These are phyloP conservation scores for Euphydryas editha DNA, from an alignment of 2,888 invertebrate species.

Conservation along the genomic window DNA sequence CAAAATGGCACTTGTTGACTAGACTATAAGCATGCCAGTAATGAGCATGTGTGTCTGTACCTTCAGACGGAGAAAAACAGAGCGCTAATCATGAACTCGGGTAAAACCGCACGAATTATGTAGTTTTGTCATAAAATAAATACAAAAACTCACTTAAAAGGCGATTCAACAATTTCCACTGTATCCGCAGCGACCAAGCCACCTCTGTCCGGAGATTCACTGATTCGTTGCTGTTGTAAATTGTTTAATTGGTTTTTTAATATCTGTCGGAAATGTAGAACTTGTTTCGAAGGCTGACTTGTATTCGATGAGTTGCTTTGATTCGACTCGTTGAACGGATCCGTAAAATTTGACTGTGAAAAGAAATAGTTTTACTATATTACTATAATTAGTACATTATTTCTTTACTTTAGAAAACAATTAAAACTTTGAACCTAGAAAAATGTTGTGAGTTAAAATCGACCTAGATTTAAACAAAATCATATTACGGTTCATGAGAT, in stretches of 20 bases:
- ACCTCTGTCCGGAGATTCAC: constrained; percentile 56
- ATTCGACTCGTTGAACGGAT: constrained; percentile 68
- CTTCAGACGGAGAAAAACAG: too few relatives aligned
- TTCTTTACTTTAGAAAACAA: background rate
- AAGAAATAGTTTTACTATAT: background rate
- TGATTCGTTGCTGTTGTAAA: constrained; percentile 47
- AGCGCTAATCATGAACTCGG: too few relatives aligned
- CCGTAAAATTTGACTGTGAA: constrained; percentile 48
- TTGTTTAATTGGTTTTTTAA: constrained; percentile 65
- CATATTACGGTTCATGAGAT: too few relatives aligned
- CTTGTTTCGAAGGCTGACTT: constrained; percentile 74
- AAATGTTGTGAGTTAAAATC: too few relatives aligned
- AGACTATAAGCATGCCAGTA: too few relatives aligned
- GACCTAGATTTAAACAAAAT: too few relatives aligned
- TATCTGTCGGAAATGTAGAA: constrained; percentile 67
- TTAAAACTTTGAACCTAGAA: too few relatives aligned
- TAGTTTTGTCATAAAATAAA: too few relatives aligned
- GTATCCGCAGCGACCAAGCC: constrained; percentile 62
- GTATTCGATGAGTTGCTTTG: constrained; percentile 70
- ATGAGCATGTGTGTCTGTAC: too few relatives aligned
- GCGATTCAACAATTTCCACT: constrained; percentile 69
- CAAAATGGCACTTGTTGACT: too few relatives aligned
- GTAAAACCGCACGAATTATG: too few relatives aligned
- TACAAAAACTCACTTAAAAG: constrained; percentile 67
- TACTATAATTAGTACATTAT: too few relatives aligned